Conservation (phyloP, 1,140 invertebrate genomes). For the Calycopis cecrops region DNA sequence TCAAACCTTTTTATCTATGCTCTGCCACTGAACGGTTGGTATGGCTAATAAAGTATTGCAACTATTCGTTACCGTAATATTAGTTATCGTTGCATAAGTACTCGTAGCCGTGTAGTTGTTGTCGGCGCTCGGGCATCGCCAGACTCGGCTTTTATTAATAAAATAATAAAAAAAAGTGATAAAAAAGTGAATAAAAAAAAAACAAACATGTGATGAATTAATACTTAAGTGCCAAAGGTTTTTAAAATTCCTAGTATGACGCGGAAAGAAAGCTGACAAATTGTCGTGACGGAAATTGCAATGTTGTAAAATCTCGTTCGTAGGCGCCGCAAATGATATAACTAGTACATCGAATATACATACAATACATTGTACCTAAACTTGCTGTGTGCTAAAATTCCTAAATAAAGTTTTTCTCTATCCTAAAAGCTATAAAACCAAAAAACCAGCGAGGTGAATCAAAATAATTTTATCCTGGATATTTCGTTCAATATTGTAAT, state of each 20-base stretch:
- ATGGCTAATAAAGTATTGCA: constrained; percentile 9
- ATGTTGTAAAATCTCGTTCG: constrained; percentile 5
- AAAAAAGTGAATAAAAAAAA: not conserved
- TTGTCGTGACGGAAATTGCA: constrained; percentile 16
- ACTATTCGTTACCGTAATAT: constrained; percentile 42
- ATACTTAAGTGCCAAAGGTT: no score
- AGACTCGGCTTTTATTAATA: constrained; percentile 27
- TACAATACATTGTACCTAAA: not conserved
- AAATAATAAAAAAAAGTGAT: constrained; percentile 5
- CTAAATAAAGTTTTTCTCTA: no score
- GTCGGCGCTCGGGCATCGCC: constrained; percentile 34
- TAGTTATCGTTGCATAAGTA: constrained; percentile 52
- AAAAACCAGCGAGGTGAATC: no score
- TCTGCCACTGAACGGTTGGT: constrained; percentile 6
- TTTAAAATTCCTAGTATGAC: no score
- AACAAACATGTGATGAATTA: no score
- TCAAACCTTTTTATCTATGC: constrained; percentile 5
- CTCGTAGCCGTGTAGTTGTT: constrained; percentile 38
- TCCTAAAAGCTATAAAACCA: no score
- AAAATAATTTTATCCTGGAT: no score
- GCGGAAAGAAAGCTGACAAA: constrained; percentile 26
- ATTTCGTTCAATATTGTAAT: no score
- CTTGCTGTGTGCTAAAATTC: no score
- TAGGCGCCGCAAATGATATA: not conserved
- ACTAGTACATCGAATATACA: no score